A percentile compares a stretch with the other conserved stretches of the same genome.
Conservation (phyloP, 2,888 invertebrate genomes). For the Syrista parreyssii region DNA sequence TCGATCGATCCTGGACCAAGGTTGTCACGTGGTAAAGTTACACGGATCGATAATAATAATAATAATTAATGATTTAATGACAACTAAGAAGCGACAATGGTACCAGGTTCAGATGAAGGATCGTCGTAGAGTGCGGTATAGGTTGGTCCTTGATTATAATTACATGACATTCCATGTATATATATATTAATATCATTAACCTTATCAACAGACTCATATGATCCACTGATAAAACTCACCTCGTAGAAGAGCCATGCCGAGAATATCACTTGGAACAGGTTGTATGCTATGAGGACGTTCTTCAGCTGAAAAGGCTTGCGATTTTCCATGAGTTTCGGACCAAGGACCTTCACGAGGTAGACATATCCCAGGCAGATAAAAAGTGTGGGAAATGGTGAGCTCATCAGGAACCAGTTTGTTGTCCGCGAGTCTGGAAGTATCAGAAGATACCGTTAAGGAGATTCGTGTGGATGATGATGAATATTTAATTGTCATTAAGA, state of each 20-base stretch:
- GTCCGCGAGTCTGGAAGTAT: conserved; percentile 81
- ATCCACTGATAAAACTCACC: conserved; percentile 70
- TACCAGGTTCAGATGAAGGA: background rate
- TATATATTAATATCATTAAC: background rate
- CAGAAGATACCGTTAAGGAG: background rate
- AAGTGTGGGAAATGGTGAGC: conserved; percentile 91
- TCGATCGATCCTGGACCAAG: background rate
- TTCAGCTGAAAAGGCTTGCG: conserved; percentile 88
- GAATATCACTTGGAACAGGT: conserved; percentile 90
- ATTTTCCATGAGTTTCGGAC: conserved; percentile 91
- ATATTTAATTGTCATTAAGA: background rate
- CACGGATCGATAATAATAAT: background rate
- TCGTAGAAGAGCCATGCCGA: conserved; percentile 92
- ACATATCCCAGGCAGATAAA: conserved; percentile 90
- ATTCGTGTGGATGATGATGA: background rate
- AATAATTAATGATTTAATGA: background rate
- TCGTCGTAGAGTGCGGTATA: background rate
- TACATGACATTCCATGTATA: background rate
- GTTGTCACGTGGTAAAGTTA: background rate
- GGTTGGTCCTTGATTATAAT: background rate
- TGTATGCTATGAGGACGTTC: conserved; percentile 82
- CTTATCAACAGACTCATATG: background rate
- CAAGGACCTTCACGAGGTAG: conserved; percentile 89
- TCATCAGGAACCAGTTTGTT: conserved; percentile 93
- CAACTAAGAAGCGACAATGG: background rate